Percentiles rank a stretch among this genome's conserved stretches.
phyloP scores from a whole-genome alignment of 2,888 invertebrate species.

The Coleophora deauratella region DNA sequence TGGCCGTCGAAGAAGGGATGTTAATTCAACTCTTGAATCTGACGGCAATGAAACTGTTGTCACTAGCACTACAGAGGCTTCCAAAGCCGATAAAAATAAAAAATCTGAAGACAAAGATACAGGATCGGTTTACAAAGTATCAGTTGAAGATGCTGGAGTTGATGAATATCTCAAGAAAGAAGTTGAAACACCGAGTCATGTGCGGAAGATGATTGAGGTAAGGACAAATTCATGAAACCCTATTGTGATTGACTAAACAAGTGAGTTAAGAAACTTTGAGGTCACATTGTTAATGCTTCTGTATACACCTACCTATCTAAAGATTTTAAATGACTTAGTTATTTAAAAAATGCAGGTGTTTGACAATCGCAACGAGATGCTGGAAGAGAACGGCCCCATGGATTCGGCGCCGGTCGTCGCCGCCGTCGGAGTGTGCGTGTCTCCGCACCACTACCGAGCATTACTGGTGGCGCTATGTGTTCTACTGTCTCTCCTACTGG shows the following conservation, averaged over 20 bases:
- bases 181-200: constrained; percentile 81
- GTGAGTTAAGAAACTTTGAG: not conserved
- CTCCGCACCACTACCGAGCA: constrained; percentile 88
- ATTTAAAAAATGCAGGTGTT: constrained; percentile 77
- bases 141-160: constrained; percentile 52
- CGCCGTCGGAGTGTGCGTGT: constrained; percentile 83
- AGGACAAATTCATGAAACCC: constrained; percentile 13
- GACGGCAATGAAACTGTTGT: constrained; percentile 44
- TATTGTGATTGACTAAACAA: too few species aligned
- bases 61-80: constrained; percentile 16
- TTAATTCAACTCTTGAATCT: constrained; percentile 45
- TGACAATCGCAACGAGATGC: constrained; percentile 83
- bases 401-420: constrained; percentile 78
- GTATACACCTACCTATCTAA: too few species aligned
- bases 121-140: constrained; percentile 50
- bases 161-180: constrained; percentile 67
- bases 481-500: constrained; percentile 82
- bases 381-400: constrained; percentile 78
- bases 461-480: constrained; percentile 86
- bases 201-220: constrained; percentile 92
- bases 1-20: constrained; percentile 79
- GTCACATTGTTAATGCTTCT: too few species aligned
- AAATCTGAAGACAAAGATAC: constrained; percentile 33
- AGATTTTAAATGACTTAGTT: too few species aligned
- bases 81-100: constrained; percentile 28